Base-by-base conservation (phyloP, 1,140 invertebrate genomes). In the Drosophila novamexicana region DNA sequence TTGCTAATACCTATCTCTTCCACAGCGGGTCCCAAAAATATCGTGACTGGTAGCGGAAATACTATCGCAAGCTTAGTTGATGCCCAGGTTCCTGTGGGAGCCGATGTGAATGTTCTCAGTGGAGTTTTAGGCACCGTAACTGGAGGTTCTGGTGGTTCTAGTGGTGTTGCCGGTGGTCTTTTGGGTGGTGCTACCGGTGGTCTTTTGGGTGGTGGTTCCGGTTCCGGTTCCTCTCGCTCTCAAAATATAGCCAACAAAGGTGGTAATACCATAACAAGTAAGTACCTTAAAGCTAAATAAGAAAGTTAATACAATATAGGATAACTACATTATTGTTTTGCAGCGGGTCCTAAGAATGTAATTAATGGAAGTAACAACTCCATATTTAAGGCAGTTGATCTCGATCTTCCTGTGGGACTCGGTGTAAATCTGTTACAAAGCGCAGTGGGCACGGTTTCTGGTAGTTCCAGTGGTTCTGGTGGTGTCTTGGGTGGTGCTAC, bases 201-300 rank as follows among this genome's bases (percentile, higher is more conserved):
- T 22, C 49, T 52, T n/a, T 7, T 9, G 14, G 44, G 22, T 29
- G 22, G 22, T 29, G 22, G 22, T 29, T 29, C 22, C 22, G 22
- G 22, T 3, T 7, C 47, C 6, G 9, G 45, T 6, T 16, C 18
- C 45, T 7, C 45, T 44, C n/a, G 42, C 7, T n/a, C n/a, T 16
- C 52, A 37, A 12, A 37, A 37, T 29, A 56, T 56, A 7, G 53
- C 34, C 2, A 53, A 53, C 34, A 36, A 53, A 18, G 50, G 50
- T 37, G 50, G 50, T n/a, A 53, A 53, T 9, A 54, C 34, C 14
- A 16, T 53, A 12, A 53, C 12, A 8, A 36, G 50, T 53, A 37
- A 53, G 50, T 53, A 6, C 12, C 1, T 16, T 14, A 5, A 29
- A 29, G 22, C 22, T 5, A 5, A 29, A 29, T 29, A 29, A 29